Evolutionary conservation across 2,113 vertebrate genomes (phyloP).

Genomic region (Pristiophorus japonicus): DNA sequence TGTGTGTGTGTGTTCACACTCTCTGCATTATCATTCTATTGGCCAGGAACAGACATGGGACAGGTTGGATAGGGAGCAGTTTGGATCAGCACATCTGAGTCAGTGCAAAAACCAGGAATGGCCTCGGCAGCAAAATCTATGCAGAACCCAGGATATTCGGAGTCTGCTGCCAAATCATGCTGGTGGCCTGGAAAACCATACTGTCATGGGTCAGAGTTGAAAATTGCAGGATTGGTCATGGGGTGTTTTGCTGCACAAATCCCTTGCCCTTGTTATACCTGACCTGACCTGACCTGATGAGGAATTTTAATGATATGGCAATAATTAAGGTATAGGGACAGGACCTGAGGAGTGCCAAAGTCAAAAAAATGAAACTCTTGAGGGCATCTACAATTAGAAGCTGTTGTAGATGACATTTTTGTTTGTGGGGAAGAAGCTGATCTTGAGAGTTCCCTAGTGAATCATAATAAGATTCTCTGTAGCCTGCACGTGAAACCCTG

Average conservation of each 20-base stretch:
- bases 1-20: neutral
- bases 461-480: neutral
- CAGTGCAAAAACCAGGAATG: neutral
- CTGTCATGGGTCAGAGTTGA: neutral
- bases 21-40: neutral
- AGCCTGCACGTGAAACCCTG: neutral
- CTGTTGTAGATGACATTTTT: neutral
- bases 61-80: neutral
- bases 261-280: too few species aligned
- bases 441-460: neutral
- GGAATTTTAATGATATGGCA: neutral
- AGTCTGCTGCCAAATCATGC: neutral
- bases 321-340: neutral
- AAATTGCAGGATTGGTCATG: neutral
- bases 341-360: neutral
- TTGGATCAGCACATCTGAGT: neutral
- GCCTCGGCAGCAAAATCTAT: neutral
- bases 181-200: neutral
- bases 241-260: neutral
- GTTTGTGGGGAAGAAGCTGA: neutral
- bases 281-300: neutral
- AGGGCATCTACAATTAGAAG: neutral
- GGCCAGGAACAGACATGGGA: neutral
- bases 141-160: neutral
- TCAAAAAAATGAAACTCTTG: neutral